Evolutionary conservation across 2,113 vertebrate species (phyloP), one percentile per base, ranked within the genome.

Genomic region (Dipodomys ordii): DNA sequence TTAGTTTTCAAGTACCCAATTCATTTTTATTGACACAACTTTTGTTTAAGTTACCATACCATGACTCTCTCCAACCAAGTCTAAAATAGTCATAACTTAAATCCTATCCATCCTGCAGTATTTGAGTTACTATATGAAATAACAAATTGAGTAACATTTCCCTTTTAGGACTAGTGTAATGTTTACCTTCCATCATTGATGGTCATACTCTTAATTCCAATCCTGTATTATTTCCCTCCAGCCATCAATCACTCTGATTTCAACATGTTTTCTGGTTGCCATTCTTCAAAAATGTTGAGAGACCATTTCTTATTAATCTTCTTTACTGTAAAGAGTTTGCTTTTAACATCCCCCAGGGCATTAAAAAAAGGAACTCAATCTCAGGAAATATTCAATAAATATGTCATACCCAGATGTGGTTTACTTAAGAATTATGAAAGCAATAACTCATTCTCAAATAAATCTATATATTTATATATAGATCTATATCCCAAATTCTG

Each of bases 371-470:
- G 7, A 4, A 73, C 1, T 72, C 35, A 57, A 28, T 1, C 2
- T 80, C 22, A 87, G 18, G 6, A 77, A 92, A 87, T 44, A 60
- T 62, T 3, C 49, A 74, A 25, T 60, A 85, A 87, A 62, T 11
- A 81, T 62, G 44, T 20, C 22, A 81, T 20, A 68, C 2, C 15
- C 64, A 78, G 13, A 2, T 78, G 8, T 3, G 77, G 44, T 67
- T 20, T 3, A 6, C 28, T 39, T 6, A 44, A 13, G 92, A 94
- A 73, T 78, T 91, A 72, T 79, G 69, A 88, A 9, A 83, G 32
- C 76, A 79, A 67, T 88, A 76, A 27, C 39, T 39, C 81, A 67
- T 81, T 95, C 91, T 77, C 32, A 95, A 93, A 71, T 82, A 39
- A 30, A 80, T 71, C 8, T 12, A 49, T 49, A 49, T 12, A 49